A percentile compares a stretch with the other conserved stretches of the same genome.
phyloP scores from a whole-genome alignment of 35 echinoderm and acorn worm species.

The Apostichopus parvimensis region DNA sequence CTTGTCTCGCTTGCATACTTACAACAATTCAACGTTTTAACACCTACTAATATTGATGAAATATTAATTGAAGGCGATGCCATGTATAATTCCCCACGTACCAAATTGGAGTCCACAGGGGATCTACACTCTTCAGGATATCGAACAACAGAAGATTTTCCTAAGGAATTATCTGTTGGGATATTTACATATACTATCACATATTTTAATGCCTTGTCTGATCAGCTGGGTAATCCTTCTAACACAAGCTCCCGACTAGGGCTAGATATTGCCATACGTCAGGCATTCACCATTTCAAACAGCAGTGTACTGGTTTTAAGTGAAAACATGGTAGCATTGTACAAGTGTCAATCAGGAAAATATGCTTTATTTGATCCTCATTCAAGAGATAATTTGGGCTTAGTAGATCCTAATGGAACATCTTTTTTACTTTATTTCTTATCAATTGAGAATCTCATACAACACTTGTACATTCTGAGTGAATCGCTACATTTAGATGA shows the following conservation, averaged over 20 bases:
- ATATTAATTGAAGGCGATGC: slow-evolving; percentile 20
- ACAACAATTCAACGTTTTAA: neutral
- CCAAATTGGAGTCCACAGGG: neutral
- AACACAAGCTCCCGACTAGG: neutral
- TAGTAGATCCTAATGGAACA: neutral
- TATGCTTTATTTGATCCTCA: slow-evolving; percentile 34
- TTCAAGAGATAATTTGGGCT: slow-evolving; percentile 10
- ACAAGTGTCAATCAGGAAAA: neutral
- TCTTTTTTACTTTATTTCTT: slow-evolving; percentile 6
- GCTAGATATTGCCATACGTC: slow-evolving; percentile 15
- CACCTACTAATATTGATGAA: slow-evolving; percentile 5
- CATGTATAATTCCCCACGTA: neutral
- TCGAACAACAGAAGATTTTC: neutral
- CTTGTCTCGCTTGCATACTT: neutral
- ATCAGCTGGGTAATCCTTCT: neutral
- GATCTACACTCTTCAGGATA: neutral
- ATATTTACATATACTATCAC: neutral
- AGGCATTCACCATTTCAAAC: neutral
- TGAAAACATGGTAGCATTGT: slow-evolving; percentile 23
- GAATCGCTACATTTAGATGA: neutral
- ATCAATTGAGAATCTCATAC: neutral
- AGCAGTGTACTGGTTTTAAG: neutral
- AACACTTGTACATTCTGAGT: neutral
- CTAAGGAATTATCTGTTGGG: neutral
- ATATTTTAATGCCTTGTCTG: neutral